Base-by-base conservation (phyloP, 1,140 invertebrate species). In the Ylistrum balloti region DNA sequence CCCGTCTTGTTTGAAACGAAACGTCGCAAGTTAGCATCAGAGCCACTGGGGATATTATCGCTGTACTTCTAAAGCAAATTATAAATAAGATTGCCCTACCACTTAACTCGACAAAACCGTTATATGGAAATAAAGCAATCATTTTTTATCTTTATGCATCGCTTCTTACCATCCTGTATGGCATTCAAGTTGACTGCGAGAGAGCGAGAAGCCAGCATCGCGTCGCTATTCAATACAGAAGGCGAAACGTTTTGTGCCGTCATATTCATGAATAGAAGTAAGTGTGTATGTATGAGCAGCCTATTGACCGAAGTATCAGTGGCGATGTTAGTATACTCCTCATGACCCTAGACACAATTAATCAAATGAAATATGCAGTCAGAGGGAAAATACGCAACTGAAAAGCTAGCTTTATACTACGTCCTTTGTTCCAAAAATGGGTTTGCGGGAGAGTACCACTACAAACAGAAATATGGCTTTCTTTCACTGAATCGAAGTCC, bases 201-300 rank as follows among this genome's bases (percentile, higher is more conserved):
- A n/a, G 17, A n/a, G 22, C n/a, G 56, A 3, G 7, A 28, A 74
- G 56, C 56, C 5, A 9, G 56, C n/a, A n/a, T 74, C 56, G 28
- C 5, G 22, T 74, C n/a, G 56, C n/a, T 11, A 28, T 9, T 28
- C 22, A 74, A 74, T 74, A 74, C 28, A 74, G 22, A 74, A n/a
- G n/a, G 22, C 22, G 15, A 45, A 74, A 1, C 22, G 13, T 74
- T 74, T n/a, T 74, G 13, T n/a, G 56, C 56, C 56, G 56, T 28
- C n/a, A 74, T 74, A n/a, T 74, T 74, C 56, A 74, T 74, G 56
- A 74, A 74, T 74, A 74, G 56, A 74, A 74, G 56, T 74, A 74
- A 74, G 56, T 74, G 56, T 74, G 56, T 74, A 74, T 74, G n/a
- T 74, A 28, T 28, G 56, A 3, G 22, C 0, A 5, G 56, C 56